Evolutionary conservation across 2,113 vertebrate species (phyloP).

Genomic region (Corvus moneduloides): DNA sequence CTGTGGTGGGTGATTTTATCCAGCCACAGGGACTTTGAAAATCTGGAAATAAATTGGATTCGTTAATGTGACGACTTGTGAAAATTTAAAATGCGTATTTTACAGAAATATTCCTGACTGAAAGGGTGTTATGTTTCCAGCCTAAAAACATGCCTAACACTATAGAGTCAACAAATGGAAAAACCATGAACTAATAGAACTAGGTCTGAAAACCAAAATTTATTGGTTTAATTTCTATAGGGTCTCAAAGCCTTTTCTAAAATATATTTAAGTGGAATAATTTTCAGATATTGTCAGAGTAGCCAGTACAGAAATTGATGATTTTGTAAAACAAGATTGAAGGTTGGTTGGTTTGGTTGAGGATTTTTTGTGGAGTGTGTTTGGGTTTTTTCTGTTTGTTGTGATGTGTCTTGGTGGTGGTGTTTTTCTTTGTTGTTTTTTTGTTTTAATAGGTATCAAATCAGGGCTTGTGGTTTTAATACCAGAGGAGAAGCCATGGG

Average conservation of each 20-base stretch:
- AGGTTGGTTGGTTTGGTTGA: background rate
- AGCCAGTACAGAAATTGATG: background rate
- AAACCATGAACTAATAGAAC: background rate
- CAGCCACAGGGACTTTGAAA: background rate
- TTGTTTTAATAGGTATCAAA: background rate
- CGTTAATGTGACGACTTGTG: background rate
- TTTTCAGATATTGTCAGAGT: background rate
- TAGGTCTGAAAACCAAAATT: background rate
- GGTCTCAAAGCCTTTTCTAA: background rate
- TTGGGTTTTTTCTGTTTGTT: background rate
- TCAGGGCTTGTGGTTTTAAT: background rate
- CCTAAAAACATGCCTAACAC: background rate
- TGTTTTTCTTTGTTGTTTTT: background rate
- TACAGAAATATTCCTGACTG: background rate
- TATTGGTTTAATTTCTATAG: background rate
- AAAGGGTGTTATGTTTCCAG: background rate
- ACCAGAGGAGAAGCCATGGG: background rate
- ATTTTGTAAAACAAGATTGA: background rate
- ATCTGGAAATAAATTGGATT: background rate
- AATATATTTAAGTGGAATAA: background rate
- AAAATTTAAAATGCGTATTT: background rate
- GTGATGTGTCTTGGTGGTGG: fast-evolving
- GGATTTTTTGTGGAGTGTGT: background rate
- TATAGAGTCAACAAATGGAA: background rate
- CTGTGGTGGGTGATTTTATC: background rate